Evolutionary conservation across 1,140 invertebrate species (phyloP), one percentile per base, ranked within the genome.

Genomic region (Drosophila pectinifera): DNA sequence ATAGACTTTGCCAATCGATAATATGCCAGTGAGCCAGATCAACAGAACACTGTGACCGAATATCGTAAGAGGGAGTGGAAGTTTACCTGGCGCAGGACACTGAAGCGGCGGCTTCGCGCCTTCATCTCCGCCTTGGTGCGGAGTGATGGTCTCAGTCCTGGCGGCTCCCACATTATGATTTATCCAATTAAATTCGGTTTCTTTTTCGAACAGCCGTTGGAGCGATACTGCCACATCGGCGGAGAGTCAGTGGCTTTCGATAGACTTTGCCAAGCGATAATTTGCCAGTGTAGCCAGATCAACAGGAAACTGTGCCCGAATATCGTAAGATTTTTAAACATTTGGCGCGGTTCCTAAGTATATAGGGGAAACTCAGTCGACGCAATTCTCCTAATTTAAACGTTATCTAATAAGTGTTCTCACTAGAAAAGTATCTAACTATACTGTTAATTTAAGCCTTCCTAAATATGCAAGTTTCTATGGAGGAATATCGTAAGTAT

Each of bases 61-160:
- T 18, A 49, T 49, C 46, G 46, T 49, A 49, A 24, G n/a, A n/a
- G n/a, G n/a, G n/a, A n/a, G n/a, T n/a, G n/a, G n/a, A n/a, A n/a
- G n/a, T n/a, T n/a, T n/a, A n/a, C 57, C 7, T 90, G 39, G 2
- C 57, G 51, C 4, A 64, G 46, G 11, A 68, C 43, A 28, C 24
- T 80, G 56, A 61, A 64, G 16, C 63, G 76, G 0, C 58, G 78
- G 13, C 38, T 75, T 5, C 61, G 78, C 0, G 77, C 78, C 77
- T 92, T 91, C 11, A 92, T 59, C 41, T 92, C 84, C 0, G 91
- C 91, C 42, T 91, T 91, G 18, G 84, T 77, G 6, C 91, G 81
- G 16, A 92, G 36, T 0, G 91, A 79, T 38, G 84, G 72, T 61
- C 78, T 90, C 20, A 92, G 63, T 59, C 90, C 84, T 41, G 91